Evolutionary conservation across 1,140 invertebrate genomes (phyloP), one percentile per base, ranked within the genome.

Genomic region (Bombyx mandarina): DNA sequence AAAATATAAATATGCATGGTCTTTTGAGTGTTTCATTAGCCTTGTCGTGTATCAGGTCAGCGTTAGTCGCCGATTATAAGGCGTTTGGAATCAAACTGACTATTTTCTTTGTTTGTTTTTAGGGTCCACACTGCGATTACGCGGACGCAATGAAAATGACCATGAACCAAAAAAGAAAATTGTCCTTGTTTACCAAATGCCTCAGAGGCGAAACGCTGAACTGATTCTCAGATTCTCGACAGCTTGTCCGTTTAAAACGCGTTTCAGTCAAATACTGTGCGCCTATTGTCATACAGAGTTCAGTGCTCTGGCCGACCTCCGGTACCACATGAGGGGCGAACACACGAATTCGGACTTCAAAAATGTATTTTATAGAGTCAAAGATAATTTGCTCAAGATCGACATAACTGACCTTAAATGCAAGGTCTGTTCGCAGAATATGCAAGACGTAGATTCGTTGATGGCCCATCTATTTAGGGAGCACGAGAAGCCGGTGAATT

Each of bases 61-160:
- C 26, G 26, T 35, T 5, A 35, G 26, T 35, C 26, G 26, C 26
- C 26, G 26, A 35, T 35, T 5, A 35, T 2, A 3, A 3, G 26
- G 26, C 2, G 26, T 35, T 35, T 35, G 26, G 26, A 35, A 5
- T 35, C 26, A 5, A 61, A 82, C 69, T 85, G 79, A 85, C 82
- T 67, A 67, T 69, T 74, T 77, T 82, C 72, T 84, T 83, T 82
- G 9, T 82, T 77, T 79, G 71, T 83, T 86, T 86, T 82, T 86
- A 86, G 83, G 83, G 63, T 61, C 67, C 61, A 79, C 67, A 69
- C 75, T 82, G 77, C 73, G 75, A 79, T 77, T 81, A 61, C 71
- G 71, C 58, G 68, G 76, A 55, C 72, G 68, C 75, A 81, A 60
- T 66, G 69, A 76, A 59, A 73, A 57, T 71, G 73, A 77, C 47